A percentile compares a stretch with the other conserved stretches of the same genome.
Evolutionary conservation across 1,140 invertebrate species (phyloP).

Genomic region (Armadillidium nasatum): DNA sequence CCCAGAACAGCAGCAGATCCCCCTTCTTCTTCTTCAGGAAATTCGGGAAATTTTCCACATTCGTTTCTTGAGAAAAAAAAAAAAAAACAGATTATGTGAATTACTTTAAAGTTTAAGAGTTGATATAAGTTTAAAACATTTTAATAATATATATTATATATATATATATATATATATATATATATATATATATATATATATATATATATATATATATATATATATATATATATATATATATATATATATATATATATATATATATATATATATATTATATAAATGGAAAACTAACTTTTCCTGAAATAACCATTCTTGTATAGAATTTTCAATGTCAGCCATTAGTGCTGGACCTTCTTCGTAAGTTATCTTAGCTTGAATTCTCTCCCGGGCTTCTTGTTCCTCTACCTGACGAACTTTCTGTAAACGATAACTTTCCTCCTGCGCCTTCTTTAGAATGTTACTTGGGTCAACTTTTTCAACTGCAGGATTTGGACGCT

Average conservation of each 20-base stretch:
- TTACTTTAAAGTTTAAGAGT: too few relatives aligned
- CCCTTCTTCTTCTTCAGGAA: slow-evolving; percentile 56
- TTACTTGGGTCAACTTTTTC: background rate
- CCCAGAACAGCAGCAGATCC: slow-evolving; percentile 54
- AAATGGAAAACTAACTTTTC: slow-evolving; percentile 28
- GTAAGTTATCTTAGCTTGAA: slow-evolving; percentile 52
- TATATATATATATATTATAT: slow-evolving; percentile 20
- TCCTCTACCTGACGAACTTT: slow-evolving; percentile 51
- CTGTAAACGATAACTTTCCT: slow-evolving; percentile 49
- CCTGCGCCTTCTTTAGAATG: slow-evolving; percentile 45
- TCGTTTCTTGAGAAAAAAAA: slow-evolving; percentile 49
- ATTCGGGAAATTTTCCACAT: slow-evolving; percentile 55
- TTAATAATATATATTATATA: too few relatives aligned
- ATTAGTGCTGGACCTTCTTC: slow-evolving; percentile 54
- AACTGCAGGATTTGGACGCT: background rate
- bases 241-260: slow-evolving; percentile 8
- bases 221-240: slow-evolving; percentile 20
- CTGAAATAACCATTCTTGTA: slow-evolving; percentile 55
- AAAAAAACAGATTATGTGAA: too few relatives aligned
- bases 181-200: background rate
- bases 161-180: background rate
- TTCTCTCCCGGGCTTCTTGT: slow-evolving; percentile 51
- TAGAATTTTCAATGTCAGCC: slow-evolving; percentile 55
- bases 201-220: slow-evolving; percentile 16
- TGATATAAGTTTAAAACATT: too few relatives aligned